Evolutionary conservation across 2,888 invertebrate species (phyloP), one percentile per base, ranked within the genome.

Genomic region (Tipula vernalis): DNA sequence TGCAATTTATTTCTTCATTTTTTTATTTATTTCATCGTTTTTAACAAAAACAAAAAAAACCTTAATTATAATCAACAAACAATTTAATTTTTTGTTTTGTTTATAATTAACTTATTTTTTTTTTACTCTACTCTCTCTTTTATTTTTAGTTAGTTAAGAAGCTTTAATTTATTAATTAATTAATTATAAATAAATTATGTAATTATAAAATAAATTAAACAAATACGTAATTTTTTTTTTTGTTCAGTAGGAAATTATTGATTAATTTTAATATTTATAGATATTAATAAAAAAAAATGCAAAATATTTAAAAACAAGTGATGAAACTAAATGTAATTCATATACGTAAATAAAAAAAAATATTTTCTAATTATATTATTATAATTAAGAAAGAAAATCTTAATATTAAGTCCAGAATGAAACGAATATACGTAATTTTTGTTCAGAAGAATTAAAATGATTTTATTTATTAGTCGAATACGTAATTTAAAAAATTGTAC

Each of bases 101-200:
- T 71, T 71, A 71, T 71, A 71, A 71, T 71, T 71, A 71, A 71
- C 28, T 71, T 71, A 28, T 71, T 71, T 28, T 51, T 28, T 51
- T 28, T 28, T 28, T 28, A 28, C 28, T 28, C 28, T 28, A 28
- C 28, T 28, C 28, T 28, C 28, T 28, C 28, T 15, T 15, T 44
- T 44, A 51, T 15, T 51, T 51, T 71, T 71, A 71, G 71, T 71
- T 84, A 84, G 84, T 84, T 84, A 84, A 84, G 84, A 84, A 84
- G 84, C 84, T 84, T 84, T 84, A 84, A 84, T 41, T 84, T 84
- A 84, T 84, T 84, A 84, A 84, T 84, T 84, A 84, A 84, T 84
- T 84, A 84, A 84, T 84, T 84, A 39, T 84, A 84, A 84, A 84
- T 84, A 84, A 84, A 84, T 84, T 84, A 84, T 84, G 84, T 84